Base-by-base conservation (phyloP, 2,797 vertebrate genomes). In the Psittacula echo region DNA sequence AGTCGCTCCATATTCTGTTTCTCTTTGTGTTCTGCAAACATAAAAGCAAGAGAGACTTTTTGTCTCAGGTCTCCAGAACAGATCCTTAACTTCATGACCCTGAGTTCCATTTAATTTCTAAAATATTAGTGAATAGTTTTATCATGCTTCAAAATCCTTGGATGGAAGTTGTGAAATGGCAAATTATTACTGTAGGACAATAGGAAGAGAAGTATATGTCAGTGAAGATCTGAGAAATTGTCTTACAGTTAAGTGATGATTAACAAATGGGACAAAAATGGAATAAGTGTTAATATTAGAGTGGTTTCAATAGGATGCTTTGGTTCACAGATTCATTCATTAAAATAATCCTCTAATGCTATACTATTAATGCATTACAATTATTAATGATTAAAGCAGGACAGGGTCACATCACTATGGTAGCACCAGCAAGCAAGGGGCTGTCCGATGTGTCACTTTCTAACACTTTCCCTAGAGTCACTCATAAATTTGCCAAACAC, bases 321-420 rank as follows among this genome's bases (percentile, higher is more conserved):
- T 12, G 14, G 67, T 72, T 67, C 62, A 53, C 51, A n/a, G 45
- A 42, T 42, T n/a, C 13, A 11, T 39, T 70, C 37, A 11, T 34
- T 71, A 32, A 58, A 66, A 24, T 54, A 17, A 30, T 50, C 8
- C 34, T 41, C 19, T 62, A 50, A 14, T 9, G 9, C 44, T 19
- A 5, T 16, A 10, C 7, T n/a, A 41, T 27, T 32, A 27, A 8
- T n/a, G 70, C n/a, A 34, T 16, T 58, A 24, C 2, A 5, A 58
- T 34, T 58, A 10, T 58, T 58, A 58, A 34, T 7, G n/a, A 34
- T 34, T 58, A 34, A 34, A 30, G 30, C 2, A 6, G 42, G 72
- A 27, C 42, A 26, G 51, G 3, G 10, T 42, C 53, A 41, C 2
- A 1, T 27, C 0, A 1, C 58, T 15, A n/a, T 3, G 45, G 87